Percentiles rank a stretch among this genome's conserved stretches.
These are phyloP conservation scores for Ciconia boyciana DNA, from an alignment of 2,113 vertebrate species.

Conservation along the genomic window DNA sequence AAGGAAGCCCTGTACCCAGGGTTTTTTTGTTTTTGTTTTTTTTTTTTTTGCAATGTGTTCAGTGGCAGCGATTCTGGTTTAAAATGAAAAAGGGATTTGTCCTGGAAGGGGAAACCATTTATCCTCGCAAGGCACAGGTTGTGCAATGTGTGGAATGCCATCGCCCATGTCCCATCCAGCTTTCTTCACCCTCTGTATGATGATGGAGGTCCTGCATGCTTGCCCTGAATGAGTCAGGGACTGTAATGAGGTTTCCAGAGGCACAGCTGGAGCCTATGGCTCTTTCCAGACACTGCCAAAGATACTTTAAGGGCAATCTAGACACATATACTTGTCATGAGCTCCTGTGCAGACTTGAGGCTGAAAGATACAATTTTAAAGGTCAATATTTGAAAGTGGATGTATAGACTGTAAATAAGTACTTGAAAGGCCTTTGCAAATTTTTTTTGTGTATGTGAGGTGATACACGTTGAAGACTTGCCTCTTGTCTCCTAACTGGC, in stretches of 20 bases:
- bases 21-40: no score
- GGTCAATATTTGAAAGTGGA: neutral
- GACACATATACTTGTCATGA: neutral
- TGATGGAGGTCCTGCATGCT: neutral
- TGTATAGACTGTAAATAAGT: neutral
- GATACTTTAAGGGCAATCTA: neutral
- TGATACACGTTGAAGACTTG: fast-evolving
- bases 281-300: conserved; percentile 2
- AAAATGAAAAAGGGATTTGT: conserved; percentile 22
- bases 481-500: neutral
- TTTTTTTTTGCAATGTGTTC: neutral
- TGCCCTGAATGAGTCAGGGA: neutral
- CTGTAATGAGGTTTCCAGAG: conserved; percentile 35
- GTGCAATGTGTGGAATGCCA: neutral
- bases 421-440: neutral
- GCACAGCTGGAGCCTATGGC: neutral
- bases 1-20: neutral
- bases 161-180: neutral
- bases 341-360: neutral
- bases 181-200: neutral
- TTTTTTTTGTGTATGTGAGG: neutral
- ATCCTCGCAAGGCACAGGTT: neutral
- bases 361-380: neutral
- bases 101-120: neutral
- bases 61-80: neutral